Evolutionary conservation across 2,888 invertebrate species (phyloP).

Genomic region (Leucophora obtusa): DNA sequence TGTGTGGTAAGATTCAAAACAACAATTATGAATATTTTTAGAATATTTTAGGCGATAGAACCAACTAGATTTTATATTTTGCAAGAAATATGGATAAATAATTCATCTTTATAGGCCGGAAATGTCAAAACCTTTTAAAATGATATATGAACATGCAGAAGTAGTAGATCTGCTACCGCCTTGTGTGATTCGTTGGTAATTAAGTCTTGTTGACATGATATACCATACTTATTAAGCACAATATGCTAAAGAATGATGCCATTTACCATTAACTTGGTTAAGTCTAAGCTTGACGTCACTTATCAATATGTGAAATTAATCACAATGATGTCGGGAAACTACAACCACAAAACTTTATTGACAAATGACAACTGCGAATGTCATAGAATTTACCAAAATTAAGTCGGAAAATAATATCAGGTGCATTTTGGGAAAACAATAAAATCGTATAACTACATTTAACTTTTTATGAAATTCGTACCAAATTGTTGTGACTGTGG

Average conservation of each 20-base stretch:
- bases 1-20: constrained; percentile 5
- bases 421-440: no score
- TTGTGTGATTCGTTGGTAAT: background rate
- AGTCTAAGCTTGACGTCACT: constrained; percentile 9
- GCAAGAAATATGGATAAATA: background rate
- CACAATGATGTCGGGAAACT: no score
- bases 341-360: no score
- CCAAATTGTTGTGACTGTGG: no score
- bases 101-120: constrained; percentile 18
- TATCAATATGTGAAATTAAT: constrained; percentile 4
- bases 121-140: constrained; percentile 29
- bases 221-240: background rate
- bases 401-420: no score
- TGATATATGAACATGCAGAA: background rate
- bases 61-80: constrained; percentile 17
- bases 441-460: no score
- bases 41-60: background rate
- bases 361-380: no score
- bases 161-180: background rate
- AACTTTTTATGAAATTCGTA: no score
- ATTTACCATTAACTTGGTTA: background rate
- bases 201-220: background rate
- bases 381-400: no score
- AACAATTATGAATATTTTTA: constrained; percentile 2
- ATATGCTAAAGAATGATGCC: background rate